Base-by-base conservation (phyloP, 2,888 invertebrate genomes). In the Macaria liturata region DNA sequence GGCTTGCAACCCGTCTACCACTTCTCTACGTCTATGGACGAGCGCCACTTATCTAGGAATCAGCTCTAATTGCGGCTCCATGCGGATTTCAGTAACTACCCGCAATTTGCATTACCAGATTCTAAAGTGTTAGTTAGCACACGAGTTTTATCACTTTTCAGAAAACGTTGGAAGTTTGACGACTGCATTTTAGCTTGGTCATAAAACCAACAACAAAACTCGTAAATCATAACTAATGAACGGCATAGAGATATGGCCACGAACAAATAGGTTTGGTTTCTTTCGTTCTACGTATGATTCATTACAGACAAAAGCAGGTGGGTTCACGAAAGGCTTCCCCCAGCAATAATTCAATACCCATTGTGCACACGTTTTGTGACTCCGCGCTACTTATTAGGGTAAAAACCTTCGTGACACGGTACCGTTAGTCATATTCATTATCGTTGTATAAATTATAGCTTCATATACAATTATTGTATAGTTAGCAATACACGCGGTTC, bases 381-480 rank as follows among this genome's bases (percentile, higher is more conserved):
- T 72, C 70, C 70, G 74, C 71, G 69, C 73, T 77, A 76, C 80
- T 84, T 84, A 86, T 85, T 86, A 84, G 75, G 72, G 80, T 85
- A 78, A 84, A 84, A 86, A 82, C 83, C 80, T 88, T 82, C 90
- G 90, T 90, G 90, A 71, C 81, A 76, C 68, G 66, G 67, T 70
- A 77, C 81, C 82, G 84, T 90, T 88, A 85, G 77, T 89, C 86
- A 88, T 80, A 83, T 86, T 86, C 84, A 86, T 85, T 90, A 86
- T 83, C 80, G 80, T 83, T 75, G 81, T 83, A 83, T 85, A 86
- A 88, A 86, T 86, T 88, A 88, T 86, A 83, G 80, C 76, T 81
- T 83, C 76, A 81, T 82, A 83, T 78, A 80, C 80, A 83, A 83
- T 84, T 85, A 83, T 80, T 81, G 79, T 81, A 78, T 72, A 76